A percentile compares a stretch with the other conserved stretches of the same genome.
phyloP scores from a whole-genome alignment of 2,888 invertebrate genomes.

The Stratiomys singularior region DNA sequence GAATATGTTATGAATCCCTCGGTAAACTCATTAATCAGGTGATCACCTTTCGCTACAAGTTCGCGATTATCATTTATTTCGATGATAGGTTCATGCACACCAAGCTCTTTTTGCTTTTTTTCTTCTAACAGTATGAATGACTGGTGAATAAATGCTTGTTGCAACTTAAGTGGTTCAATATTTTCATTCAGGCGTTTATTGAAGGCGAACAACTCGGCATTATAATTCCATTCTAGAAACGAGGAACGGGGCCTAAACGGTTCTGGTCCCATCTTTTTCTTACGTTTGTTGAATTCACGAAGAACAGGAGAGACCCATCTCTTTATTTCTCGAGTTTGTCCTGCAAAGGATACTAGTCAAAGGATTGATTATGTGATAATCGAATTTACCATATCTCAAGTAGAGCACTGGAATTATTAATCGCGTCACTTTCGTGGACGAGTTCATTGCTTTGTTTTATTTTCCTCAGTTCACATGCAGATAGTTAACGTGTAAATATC shows the following conservation, averaged over 20 bases:
- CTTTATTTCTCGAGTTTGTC: constrained; percentile 56
- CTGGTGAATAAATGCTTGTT: constrained; percentile 81
- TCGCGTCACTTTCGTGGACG: too few relatives aligned
- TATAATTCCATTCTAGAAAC: constrained; percentile 87
- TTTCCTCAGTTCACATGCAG: too few relatives aligned
- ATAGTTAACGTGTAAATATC: too few relatives aligned
- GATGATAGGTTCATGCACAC: constrained; percentile 71
- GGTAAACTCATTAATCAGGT: constrained; percentile 74
- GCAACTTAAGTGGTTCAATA: constrained; percentile 76
- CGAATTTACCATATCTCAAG: too few relatives aligned
- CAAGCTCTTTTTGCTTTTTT: constrained; percentile 74
- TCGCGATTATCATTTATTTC: constrained; percentile 75
- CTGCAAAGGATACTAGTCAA: constrained; percentile 2
- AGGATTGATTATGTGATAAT: too few relatives aligned
- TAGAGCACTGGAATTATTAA: too few relatives aligned
- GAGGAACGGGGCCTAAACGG: constrained; percentile 69
- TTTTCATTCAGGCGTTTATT: constrained; percentile 85
- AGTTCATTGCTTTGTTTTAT: too few relatives aligned
- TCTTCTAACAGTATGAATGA: constrained; percentile 81
- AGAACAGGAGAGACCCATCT: constrained; percentile 79
- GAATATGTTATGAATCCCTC: constrained; percentile 75
- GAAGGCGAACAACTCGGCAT: constrained; percentile 89
- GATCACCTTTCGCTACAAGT: constrained; percentile 75
- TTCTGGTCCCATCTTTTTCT: constrained; percentile 71
- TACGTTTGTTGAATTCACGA: constrained; percentile 70